These are phyloP conservation scores for Cataglyphis rosenhaueri DNA, from an alignment of 2,888 invertebrate species.

Conservation along the genomic window DNA sequence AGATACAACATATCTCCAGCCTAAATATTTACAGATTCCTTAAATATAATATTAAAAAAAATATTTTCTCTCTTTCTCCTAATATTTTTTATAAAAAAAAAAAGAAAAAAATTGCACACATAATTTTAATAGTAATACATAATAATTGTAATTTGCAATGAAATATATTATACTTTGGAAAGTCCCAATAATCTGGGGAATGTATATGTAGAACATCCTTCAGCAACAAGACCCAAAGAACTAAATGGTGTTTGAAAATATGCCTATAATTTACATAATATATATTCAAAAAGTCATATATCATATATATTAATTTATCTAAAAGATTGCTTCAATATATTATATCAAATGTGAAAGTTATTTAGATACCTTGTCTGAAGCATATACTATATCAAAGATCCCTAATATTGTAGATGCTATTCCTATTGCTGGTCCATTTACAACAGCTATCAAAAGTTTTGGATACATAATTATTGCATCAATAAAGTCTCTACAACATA, in stretches of 20 bases:
- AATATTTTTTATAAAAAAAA: background rate
- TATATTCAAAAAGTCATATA: background rate
- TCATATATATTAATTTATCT: background rate
- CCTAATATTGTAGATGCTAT: conserved; percentile 94
- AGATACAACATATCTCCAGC: conserved; percentile 89
- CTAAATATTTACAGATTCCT: conserved; percentile 79
- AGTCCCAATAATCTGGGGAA: conserved; percentile 95
- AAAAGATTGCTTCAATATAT: conserved; percentile 5
- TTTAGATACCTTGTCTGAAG: conserved; percentile 90
- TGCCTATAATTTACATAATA: conserved; percentile 87
- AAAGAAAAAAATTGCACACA: background rate
- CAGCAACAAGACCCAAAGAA: conserved; percentile 93
- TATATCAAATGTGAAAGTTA: background rate
- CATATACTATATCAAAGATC: conserved; percentile 95
- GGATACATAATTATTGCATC: conserved; percentile 93
- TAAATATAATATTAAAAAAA: background rate
- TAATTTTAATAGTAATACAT: background rate
- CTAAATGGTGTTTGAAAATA: conserved; percentile 96
- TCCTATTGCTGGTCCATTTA: conserved; percentile 98
- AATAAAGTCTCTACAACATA: conserved; percentile 88
- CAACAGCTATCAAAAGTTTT: conserved; percentile 94
- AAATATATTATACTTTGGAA: conserved; percentile 87
- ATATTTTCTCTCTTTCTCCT: background rate
- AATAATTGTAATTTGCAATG: no score
- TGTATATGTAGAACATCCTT: conserved; percentile 95